Base-by-base conservation (phyloP, 53 echinoderm and acorn worm species). In the Glandiceps talaboti region DNA sequence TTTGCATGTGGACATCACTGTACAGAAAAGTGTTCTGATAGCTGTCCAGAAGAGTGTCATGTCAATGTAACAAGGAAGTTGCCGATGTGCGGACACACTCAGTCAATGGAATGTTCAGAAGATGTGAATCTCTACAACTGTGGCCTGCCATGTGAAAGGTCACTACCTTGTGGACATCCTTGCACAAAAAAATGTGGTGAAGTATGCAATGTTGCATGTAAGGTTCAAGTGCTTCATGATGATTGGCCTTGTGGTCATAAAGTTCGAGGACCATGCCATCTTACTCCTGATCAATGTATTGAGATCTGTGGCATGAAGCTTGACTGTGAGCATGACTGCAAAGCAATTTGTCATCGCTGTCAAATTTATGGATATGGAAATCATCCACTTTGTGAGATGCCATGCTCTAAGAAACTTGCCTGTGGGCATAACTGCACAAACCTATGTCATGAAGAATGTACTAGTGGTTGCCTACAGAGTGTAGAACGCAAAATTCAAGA, bases 361-460 rank as follows among this genome's bases (percentile, higher is more conserved):
- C 20, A 25, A 1, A 31, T n/a, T 14, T 1, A 12, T 45, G 20
- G 20, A 20, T 20, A 45, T 45, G 64, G 20, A 12, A 45, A 12
- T 45, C 64, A 45, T 20, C 6, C 6, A 12, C 6, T 12, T 45
- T 45, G 64, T 20, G 20, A 45, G 6, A 45, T 45, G 64, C 64
- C 64, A 12, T 45, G 64, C 64, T 12, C 20, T 45, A 45, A 20
- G 20, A 45, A 45, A 6, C 20, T 45, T 6, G 20, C 77, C 27
- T 82, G 81, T 26, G 84, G 87, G 10, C 99, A 97, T 73, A 81
- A 32, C 29, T 93, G 99, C 79, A 85, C 33, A 0, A 83, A 79
- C 33, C 72, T 29, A 1, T 97, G 99, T 75, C 88, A 81, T 32
- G 87, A 91, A 75, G 31, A 74, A 0, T 99, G 64, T 45, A 45